Conservation (phyloP, 1,140 invertebrate genomes). For the Calliopsis andreniformis region DNA sequence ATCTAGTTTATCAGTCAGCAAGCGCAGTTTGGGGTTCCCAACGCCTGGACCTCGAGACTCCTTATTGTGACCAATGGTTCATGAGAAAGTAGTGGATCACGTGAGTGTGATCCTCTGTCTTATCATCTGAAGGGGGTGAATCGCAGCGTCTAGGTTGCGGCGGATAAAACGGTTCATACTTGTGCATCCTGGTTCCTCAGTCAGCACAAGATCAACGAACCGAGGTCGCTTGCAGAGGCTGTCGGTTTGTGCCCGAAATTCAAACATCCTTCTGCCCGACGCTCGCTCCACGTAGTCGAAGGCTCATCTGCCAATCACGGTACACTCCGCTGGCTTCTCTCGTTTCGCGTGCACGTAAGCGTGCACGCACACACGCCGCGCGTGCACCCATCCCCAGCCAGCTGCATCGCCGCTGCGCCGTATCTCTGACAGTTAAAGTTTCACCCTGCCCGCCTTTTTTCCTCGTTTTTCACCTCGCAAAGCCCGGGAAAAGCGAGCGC, state of each 20-base stretch:
- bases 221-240: slow-evolving; percentile 30
- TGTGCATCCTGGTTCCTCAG: not conserved
- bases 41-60: not conserved
- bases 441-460: slow-evolving; percentile 3
- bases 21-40: not conserved
- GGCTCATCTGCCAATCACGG: slow-evolving; percentile 55
- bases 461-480: not conserved
- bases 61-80: not conserved
- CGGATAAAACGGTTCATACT: not conserved
- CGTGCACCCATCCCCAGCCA: not conserved
- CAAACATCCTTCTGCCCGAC: slow-evolving; percentile 52
- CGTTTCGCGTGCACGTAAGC: slow-evolving; percentile 18
- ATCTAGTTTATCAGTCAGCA: slow-evolving; percentile 2
- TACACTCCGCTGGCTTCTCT: slow-evolving; percentile 1
- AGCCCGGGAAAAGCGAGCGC: not conserved
- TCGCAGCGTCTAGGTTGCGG: not conserved
- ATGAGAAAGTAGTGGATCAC: not conserved
- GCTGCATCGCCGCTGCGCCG: slow-evolving; percentile 3
- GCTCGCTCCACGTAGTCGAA: slow-evolving; percentile 46
- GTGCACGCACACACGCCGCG: not conserved
- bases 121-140: not conserved
- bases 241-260: slow-evolving; percentile 46
- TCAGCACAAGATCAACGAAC: slow-evolving; percentile 18
- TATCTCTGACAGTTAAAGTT: slow-evolving; percentile 18
- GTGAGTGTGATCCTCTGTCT: not conserved